Percentiles rank a stretch among this genome's conserved stretches.
Evolutionary conservation across 2,797 vertebrate genomes (phyloP).

Genomic region (Tarsius wallacei): DNA sequence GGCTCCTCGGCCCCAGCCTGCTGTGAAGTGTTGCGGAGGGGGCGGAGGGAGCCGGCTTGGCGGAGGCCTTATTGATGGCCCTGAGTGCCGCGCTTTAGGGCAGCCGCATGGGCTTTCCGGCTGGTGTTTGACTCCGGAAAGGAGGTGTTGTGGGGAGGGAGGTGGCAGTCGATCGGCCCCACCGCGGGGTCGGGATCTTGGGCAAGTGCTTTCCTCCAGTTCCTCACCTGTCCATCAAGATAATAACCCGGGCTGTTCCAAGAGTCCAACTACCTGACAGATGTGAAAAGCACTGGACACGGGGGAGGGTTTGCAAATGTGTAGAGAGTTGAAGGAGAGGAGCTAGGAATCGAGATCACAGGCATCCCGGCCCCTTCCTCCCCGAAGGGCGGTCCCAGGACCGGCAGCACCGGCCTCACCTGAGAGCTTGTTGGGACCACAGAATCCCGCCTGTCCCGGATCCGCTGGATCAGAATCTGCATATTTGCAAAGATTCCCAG

Average conservation of each 20-base stretch:
- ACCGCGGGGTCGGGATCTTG: neutral
- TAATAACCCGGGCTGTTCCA: neutral
- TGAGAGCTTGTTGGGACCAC: neutral
- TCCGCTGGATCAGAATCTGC: neutral
- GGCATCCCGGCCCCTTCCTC: neutral
- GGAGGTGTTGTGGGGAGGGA: neutral
- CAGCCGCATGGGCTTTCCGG: neutral
- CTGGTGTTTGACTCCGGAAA: slow-evolving; percentile 45
- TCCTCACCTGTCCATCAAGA: neutral
- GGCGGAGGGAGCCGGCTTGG: slow-evolving; percentile 7
- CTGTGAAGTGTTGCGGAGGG: slow-evolving; percentile 21
- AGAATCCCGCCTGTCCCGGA: neutral
- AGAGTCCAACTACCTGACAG: neutral
- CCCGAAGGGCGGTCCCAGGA: neutral
- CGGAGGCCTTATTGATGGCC: slow-evolving; percentile 65
- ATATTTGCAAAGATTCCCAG: neutral
- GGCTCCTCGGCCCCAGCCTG: neutral
- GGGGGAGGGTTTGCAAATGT: neutral
- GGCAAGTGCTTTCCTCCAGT: neutral
- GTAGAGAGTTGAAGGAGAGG: neutral
- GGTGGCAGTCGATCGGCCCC: neutral
- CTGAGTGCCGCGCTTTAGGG: neutral
- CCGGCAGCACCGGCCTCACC: neutral
- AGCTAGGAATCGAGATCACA: neutral
- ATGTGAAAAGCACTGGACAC: neutral